Conservation (phyloP, 2,797 vertebrate genomes). For the Coracias cyanogaster region DNA sequence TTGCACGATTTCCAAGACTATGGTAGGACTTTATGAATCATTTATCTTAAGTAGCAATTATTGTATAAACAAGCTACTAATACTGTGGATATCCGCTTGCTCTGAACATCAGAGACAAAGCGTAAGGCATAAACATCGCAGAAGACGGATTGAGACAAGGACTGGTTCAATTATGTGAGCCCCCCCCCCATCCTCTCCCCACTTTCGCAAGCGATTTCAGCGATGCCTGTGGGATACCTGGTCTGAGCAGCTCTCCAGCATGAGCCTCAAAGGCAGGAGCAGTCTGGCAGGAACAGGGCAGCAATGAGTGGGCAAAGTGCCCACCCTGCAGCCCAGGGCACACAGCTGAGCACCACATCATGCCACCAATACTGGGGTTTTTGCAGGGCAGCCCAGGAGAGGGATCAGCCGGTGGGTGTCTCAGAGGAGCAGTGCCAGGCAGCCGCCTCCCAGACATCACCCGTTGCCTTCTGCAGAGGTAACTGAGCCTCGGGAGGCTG, state of each 20-base stretch:
- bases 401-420: not conserved
- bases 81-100: not conserved
- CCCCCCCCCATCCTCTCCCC: not conserved
- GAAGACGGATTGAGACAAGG: not conserved
- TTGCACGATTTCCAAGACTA: not conserved
- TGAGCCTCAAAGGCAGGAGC: not conserved
- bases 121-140: not conserved
- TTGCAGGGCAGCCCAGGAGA: not conserved
- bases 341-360: rapidly evolving
- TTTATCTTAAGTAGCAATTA: constrained; percentile 64
- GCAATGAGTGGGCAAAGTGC: not conserved
- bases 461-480: not conserved
- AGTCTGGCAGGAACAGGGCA: not conserved
- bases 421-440: not conserved
- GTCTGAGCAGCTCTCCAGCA: not conserved
- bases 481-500: not conserved
- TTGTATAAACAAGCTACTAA: constrained; percentile 19
- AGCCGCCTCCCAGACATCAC: not conserved
- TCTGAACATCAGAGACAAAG: not conserved
- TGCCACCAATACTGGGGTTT: not conserved
- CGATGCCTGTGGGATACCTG: not conserved
- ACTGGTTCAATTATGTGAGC: not conserved
- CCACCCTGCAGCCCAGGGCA: not conserved
- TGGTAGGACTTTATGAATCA: constrained; percentile 55
- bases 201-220: not conserved